Conservation (phyloP, 2,797 vertebrate genomes). For the Pseudotriccus pelzelni region DNA sequence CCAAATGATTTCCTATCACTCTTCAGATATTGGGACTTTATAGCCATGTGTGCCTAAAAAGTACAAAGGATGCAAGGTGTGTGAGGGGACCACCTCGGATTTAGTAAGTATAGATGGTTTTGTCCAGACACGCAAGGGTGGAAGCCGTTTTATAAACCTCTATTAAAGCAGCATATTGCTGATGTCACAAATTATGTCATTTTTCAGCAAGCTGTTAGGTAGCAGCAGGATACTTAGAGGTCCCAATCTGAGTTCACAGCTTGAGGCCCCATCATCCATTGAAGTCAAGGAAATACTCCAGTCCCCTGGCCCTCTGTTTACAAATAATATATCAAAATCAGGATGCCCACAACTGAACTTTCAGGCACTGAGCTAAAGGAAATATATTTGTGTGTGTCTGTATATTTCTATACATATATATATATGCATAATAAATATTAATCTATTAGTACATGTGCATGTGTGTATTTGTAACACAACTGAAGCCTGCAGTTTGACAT, state of each 20-base stretch:
- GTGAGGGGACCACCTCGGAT: not conserved
- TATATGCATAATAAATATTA: too few species aligned
- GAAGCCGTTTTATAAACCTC: not conserved
- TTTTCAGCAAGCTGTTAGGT: constrained; percentile 53
- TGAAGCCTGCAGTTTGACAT: not conserved
- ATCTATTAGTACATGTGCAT: not conserved
- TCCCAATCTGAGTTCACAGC: constrained; percentile 70
- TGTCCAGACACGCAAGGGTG: not conserved
- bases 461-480: not conserved
- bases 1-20: not conserved
- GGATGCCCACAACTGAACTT: constrained; percentile 48
- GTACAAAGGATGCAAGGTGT: not conserved
- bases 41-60: not conserved
- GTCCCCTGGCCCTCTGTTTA: constrained; percentile 49
- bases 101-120: not conserved
- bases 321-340: constrained; percentile 61
- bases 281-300: constrained; percentile 52
- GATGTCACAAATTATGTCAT: constrained; percentile 73
- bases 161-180: constrained; percentile 61
- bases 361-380: constrained; percentile 28
- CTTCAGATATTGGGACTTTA: not conserved
- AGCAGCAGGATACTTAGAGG: constrained; percentile 14
- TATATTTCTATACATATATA: not conserved
- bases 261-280: constrained; percentile 62
- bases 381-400: not conserved